A percentile compares a stretch with the other conserved stretches of the same genome.
phyloP scores from a whole-genome alignment of 2,797 vertebrate species.

The Catostomus latipinnis region DNA sequence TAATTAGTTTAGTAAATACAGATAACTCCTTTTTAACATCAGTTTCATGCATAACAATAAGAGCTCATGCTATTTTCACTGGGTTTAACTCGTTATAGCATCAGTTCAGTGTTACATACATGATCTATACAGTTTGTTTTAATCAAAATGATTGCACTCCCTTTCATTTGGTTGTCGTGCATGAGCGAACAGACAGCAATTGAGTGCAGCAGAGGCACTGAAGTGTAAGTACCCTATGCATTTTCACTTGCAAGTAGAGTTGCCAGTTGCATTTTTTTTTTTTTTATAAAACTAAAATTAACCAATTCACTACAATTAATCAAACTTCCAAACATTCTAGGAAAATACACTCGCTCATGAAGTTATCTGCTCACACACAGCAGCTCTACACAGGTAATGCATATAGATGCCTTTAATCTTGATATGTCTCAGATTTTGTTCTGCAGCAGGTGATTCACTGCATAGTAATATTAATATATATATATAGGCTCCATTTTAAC shows the following conservation, averaged over 20 bases:
- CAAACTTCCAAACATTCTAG: background rate
- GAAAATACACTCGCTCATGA: no score
- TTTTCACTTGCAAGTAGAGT: background rate
- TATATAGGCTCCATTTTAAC: background rate
- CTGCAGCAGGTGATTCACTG: background rate
- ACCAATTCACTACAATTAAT: conserved; percentile 20
- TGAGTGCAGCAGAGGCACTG: background rate
- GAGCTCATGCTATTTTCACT: no score
- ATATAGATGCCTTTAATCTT: background rate
- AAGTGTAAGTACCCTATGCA: background rate
- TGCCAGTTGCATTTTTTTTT: background rate
- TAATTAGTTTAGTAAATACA: no score
- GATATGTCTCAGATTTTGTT: background rate
- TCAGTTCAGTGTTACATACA: no score
- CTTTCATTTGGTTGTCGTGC: conserved; percentile 18
- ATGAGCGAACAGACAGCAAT: conserved; percentile 19
- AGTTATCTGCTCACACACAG: background rate
- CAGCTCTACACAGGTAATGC: background rate
- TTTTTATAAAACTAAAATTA: background rate
- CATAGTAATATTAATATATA: no score
- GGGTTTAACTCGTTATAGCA: no score
- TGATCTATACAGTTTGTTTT: background rate
- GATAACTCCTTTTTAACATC: no score
- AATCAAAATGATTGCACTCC: background rate
- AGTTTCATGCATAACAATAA: no score